Evolutionary conservation across 64 coral and sea anemone genomes (phyloP), one percentile per base, ranked within the genome.

Genomic region (Pachyseris speciosa): DNA sequence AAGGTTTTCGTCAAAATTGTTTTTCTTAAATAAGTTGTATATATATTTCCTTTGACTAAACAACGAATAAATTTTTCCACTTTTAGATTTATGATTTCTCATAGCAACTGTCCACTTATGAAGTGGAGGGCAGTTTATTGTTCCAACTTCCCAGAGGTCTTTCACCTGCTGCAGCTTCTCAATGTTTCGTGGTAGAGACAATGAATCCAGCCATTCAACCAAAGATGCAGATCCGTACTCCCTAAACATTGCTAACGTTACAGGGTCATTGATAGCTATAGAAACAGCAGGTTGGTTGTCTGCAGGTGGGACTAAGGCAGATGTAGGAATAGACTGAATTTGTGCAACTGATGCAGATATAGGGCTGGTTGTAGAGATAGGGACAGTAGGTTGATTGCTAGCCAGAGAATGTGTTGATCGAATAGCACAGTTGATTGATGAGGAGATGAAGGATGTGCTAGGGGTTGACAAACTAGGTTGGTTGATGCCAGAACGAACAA

Each of bases 21-120:
- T 32, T 31, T 80, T 55, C 58, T 80, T 80, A 57, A 80, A 80
- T 13, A 80, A 52, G 13, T 80, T 80, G 49, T 80, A 80, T 27
- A 80, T 55, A 17, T 31, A 57, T 33, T 80, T 80, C 4, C 48
- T n/a, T 58, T 80, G 76, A 55, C 76, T 80, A 33, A 48, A 57
- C 44, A 57, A 57, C 5, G 75, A 80, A 19, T 27, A 36, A 31
- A 57, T 47, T 57, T 34, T 47, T 47, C 48, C 75, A 52, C n/a
- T 55, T 52, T 36, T 36, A 12, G 48, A 80, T 28, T 13, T 4
- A 30, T 52, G 16, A 29, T 49, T 52, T 33, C 76, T 80, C 76
- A 80, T 57, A 10, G 9, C 48, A 20, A 55, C 30, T 52, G 75
- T 57, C 75, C 75, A 80, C 43, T 80, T 52, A 47, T 58, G n/a